A percentile compares a stretch with the other conserved stretches of the same genome.
phyloP scores from a whole-genome alignment of 2,797 vertebrate species.

The Sebastes dallii region DNA sequence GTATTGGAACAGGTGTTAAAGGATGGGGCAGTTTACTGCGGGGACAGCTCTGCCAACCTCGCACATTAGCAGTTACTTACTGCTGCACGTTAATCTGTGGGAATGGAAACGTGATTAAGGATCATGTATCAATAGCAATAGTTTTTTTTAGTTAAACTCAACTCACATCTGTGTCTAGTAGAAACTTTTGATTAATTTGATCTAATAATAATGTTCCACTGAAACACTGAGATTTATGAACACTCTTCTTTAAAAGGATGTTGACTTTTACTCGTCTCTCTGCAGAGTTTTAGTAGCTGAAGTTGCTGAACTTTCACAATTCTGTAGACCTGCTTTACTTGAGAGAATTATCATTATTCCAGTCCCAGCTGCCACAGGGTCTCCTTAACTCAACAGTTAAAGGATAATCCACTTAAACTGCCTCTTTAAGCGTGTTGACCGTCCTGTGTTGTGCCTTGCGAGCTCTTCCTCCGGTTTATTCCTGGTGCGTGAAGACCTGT shows the following conservation, averaged over 20 bases:
- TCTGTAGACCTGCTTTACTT: neutral
- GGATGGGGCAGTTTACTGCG: neutral
- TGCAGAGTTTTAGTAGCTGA: neutral
- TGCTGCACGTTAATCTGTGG: neutral
- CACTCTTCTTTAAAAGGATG: neutral
- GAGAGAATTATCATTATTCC: constrained; percentile 5
- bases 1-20: neutral
- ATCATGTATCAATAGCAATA: neutral
- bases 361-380: constrained; percentile 22
- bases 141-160: neutral
- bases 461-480: constrained; percentile 65
- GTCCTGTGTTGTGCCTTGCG: constrained; percentile 34
- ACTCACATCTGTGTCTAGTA: neutral
- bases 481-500: constrained; percentile 46
- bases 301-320: neutral
- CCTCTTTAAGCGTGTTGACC: constrained; percentile 68
- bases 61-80: neutral
- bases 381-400: constrained; percentile 51
- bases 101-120: neutral
- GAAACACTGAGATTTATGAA: neutral
- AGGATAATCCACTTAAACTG: constrained; percentile 71
- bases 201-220: neutral
- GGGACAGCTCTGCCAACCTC: neutral
- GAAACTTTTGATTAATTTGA: neutral
- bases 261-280: neutral